Percentiles rank a stretch among this genome's conserved stretches.
phyloP scores from a whole-genome alignment of 2,888 invertebrate genomes.

The Leptogaster cylindrica region DNA sequence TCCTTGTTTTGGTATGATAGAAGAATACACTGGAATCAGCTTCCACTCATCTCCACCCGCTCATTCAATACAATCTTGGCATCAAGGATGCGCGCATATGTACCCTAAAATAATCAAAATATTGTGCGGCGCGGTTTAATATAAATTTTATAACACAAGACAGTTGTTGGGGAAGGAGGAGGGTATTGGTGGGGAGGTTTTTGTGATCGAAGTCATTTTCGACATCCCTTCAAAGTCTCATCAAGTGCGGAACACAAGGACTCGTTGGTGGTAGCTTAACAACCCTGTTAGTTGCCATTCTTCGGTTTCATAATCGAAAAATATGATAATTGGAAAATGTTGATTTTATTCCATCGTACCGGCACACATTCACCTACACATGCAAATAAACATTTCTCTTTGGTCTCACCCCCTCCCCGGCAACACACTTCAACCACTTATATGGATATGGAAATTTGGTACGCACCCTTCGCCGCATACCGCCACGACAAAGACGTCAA shows the following conservation, averaged over 20 bases:
- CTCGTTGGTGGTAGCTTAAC: not conserved
- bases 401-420: not conserved
- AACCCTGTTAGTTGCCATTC: conserved; percentile 18
- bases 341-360: conserved; percentile 41
- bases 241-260: not conserved
- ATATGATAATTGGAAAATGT: conserved; percentile 48
- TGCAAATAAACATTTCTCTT: not conserved
- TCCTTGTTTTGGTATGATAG: not conserved
- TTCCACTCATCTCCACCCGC: not conserved
- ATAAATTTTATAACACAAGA: conserved; percentile 42
- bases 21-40: conserved; percentile 13
- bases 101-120: conserved; percentile 38
- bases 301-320: conserved; percentile 45
- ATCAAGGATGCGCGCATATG: conserved; percentile 24
- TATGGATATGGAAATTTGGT: too few relatives aligned
- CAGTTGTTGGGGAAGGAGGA: conserved; percentile 9
- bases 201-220: conserved; percentile 23
- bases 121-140: conserved; percentile 37
- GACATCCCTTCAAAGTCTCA: conserved; percentile 35
- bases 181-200: not conserved
- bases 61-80: not conserved
- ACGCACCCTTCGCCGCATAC: not conserved
- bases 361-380: not conserved
- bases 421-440: not conserved
- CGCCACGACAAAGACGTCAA: conserved; percentile 11